Conservation (phyloP, 2,797 vertebrate genomes). For the Channallabes apus region DNA sequence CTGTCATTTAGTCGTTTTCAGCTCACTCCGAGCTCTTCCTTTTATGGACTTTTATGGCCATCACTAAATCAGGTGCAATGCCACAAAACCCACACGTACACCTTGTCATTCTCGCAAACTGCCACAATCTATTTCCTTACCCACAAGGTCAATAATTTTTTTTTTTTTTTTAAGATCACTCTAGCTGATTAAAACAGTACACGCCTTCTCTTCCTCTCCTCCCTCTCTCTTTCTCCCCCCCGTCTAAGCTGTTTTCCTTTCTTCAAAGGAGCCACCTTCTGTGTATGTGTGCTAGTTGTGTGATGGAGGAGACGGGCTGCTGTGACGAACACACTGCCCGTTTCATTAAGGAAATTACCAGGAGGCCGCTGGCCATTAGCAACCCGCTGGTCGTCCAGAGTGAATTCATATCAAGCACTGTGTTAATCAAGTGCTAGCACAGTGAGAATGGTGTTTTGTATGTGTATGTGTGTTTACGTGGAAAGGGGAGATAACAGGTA, state of each 20-base stretch:
- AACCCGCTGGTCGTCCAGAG: slow-evolving; percentile 19
- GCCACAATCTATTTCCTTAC: slow-evolving; percentile 64
- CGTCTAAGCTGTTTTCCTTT: background rate
- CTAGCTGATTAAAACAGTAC: slow-evolving; percentile 19
- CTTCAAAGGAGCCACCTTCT: background rate
- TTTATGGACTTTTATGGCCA: background rate
- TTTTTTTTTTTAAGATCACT: slow-evolving; percentile 63
- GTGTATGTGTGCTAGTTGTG: background rate
- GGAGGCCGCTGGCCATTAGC: slow-evolving; percentile 45
- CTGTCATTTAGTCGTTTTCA: background rate
- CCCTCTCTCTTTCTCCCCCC: background rate
- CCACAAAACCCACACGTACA: slow-evolving; percentile 23
- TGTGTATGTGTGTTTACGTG: slow-evolving; percentile 36
- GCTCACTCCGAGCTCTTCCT: background rate
- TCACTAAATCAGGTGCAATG: background rate
- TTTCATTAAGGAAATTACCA: slow-evolving; percentile 51
- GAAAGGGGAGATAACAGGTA: slow-evolving; percentile 34
- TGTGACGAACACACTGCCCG: slow-evolving; percentile 29
- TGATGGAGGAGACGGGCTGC: slow-evolving; percentile 17
- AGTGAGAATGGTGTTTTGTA: slow-evolving; percentile 33
- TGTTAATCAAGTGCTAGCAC: slow-evolving; percentile 44
- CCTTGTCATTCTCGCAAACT: slow-evolving; percentile 12
- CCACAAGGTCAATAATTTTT: slow-evolving; percentile 71
- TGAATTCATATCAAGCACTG: slow-evolving; percentile 32
- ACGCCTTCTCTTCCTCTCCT: background rate